Evolutionary conservation across 2,113 vertebrate genomes (phyloP).

Genomic region (Paramisgurnus dabryanus): DNA sequence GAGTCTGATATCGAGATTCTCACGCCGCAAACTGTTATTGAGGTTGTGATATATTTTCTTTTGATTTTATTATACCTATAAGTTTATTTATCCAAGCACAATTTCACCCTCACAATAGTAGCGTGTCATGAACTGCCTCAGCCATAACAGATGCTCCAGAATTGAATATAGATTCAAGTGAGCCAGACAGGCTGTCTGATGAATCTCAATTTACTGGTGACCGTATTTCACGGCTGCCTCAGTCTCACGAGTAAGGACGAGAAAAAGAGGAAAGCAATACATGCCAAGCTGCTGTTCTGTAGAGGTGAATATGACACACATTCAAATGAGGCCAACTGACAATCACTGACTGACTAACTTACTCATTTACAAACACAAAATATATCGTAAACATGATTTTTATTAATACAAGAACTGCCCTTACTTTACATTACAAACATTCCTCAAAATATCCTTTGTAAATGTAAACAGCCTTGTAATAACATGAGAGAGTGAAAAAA

Average conservation of each 20-base stretch:
- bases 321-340: conserved; percentile 15
- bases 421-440: too few species aligned
- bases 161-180: conserved; percentile 78
- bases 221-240: conserved; percentile 70
- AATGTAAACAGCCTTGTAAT: too few species aligned
- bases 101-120: conserved; percentile 31
- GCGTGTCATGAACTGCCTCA: conserved; percentile 53
- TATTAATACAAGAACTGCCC: too few species aligned
- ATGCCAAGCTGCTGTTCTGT: conserved; percentile 64
- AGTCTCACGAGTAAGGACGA: conserved; percentile 56
- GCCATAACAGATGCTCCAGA: conserved; percentile 73
- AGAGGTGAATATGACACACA: conserved; percentile 53
- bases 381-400: too few species aligned
- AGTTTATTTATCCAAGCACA: conserved; percentile 40
- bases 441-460: too few species aligned
- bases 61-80: conserved; percentile 23
- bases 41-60: conserved; percentile 20
- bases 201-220: conserved; percentile 76
- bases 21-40: conserved; percentile 1
- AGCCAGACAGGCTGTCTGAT: conserved; percentile 73
- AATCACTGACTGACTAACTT: neutral
- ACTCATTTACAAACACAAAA: too few species aligned
- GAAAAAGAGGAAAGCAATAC: conserved; percentile 52
- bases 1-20: conserved; percentile 1
- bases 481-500: too few species aligned